Conservation (phyloP, 2,113 vertebrate species). For the Corythaeola cristata region DNA sequence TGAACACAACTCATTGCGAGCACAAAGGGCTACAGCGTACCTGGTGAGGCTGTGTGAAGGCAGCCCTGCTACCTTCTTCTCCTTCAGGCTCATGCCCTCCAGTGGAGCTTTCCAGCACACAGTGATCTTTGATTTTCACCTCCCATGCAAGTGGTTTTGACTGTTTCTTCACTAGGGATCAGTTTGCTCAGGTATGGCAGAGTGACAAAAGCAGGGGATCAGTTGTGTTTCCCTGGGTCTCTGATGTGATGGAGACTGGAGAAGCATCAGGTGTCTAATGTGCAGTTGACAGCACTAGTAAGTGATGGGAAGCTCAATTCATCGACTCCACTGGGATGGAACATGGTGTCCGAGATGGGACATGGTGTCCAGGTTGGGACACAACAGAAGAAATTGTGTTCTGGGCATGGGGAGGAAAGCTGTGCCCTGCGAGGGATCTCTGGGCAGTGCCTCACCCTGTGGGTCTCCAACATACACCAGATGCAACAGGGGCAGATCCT, state of each 20-base stretch:
- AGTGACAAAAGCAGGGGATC: not conserved
- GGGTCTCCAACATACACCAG: not conserved
- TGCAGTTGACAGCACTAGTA: rapidly evolving
- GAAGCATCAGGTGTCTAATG: rapidly evolving
- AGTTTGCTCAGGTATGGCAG: not conserved
- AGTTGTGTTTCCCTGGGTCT: not conserved
- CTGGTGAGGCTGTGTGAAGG: not conserved
- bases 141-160: not conserved
- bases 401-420: not conserved
- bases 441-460: rapidly evolving
- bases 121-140: not conserved
- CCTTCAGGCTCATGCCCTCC: not conserved
- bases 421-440: not conserved
- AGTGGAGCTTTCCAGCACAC: not conserved
- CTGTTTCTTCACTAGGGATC: not conserved
- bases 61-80: not conserved
- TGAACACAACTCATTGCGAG: not conserved
- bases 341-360: rapidly evolving
- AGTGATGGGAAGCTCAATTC: not conserved
- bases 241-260: not conserved
- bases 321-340: not conserved
- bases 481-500: not conserved
- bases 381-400: not conserved
- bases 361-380: rapidly evolving
- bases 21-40: not conserved